A percentile compares a stretch with the other conserved stretches of the same genome.
Conservation (phyloP, 2,888 invertebrate genomes). For the Agrenia bidenticulata region DNA sequence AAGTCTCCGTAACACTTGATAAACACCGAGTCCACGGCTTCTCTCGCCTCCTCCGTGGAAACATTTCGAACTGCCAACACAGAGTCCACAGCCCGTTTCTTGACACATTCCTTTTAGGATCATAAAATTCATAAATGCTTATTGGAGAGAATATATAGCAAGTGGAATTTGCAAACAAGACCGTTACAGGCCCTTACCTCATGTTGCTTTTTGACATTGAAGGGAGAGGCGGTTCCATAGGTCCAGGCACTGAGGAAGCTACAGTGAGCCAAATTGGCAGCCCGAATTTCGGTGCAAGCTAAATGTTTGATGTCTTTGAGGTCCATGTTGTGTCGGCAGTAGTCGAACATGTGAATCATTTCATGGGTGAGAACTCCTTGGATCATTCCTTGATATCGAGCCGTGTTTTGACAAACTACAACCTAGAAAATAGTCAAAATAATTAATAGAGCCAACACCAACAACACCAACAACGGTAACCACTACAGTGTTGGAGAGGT, state of each 20-base stretch:
- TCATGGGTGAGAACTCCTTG: slow-evolving; percentile 86
- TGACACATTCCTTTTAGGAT: slow-evolving; percentile 89
- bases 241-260: slow-evolving; percentile 78
- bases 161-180: background rate
- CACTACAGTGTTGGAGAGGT: no score
- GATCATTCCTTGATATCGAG: slow-evolving; percentile 67
- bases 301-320: slow-evolving; percentile 87
- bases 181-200: slow-evolving; percentile 61
- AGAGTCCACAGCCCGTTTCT: slow-evolving; percentile 80
- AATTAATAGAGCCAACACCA: no score
- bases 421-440: slow-evolving; percentile 62
- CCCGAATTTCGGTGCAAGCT: slow-evolving; percentile 92
- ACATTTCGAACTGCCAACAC: slow-evolving; percentile 79
- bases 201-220: slow-evolving; percentile 73
- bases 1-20: slow-evolving; percentile 85
- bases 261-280: slow-evolving; percentile 91
- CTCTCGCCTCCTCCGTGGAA: slow-evolving; percentile 68
- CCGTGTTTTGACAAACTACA: slow-evolving; percentile 86
- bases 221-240: slow-evolving; percentile 73
- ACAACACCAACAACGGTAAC: no score
- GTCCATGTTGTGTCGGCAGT: slow-evolving; percentile 82
- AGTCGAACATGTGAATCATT: slow-evolving; percentile 90
- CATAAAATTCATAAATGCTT: slow-evolving; percentile 47
- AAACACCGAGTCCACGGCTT: slow-evolving; percentile 83
- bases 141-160: slow-evolving; percentile 4